Evolutionary conservation across 2,797 vertebrate species (phyloP), one percentile per base, ranked within the genome.

Genomic region (Peromyscus melanophrys): DNA sequence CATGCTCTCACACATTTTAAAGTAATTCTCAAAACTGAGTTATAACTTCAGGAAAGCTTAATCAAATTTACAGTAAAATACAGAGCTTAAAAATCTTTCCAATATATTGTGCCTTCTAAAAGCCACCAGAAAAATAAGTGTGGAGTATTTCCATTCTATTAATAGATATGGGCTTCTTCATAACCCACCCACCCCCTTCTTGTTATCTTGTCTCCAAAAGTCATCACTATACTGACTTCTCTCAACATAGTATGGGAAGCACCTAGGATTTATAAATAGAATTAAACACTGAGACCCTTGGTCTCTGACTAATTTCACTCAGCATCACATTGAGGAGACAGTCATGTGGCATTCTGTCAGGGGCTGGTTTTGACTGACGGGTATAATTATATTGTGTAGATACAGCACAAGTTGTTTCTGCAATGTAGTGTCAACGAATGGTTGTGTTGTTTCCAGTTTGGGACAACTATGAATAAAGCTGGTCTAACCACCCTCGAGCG

Each of bases 1-100:
- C 34, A 71, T 52, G 55, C 9, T 14, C 49, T 89, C 59, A 31
- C 37, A 49, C 34, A 59, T 65, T 71, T 82, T 40, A 89, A 83
- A 67, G 55, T 65, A 10, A 87, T 78, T 87, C 86, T 82, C 17
- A 71, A 85, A 89, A 77, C 13, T 77, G 67, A 89, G 34, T 89
- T 85, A 40, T 23, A 92, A 46, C 4, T 17, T 77, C 10, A 92
- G 29, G 37, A 85, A 95, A 40, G 5, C 49, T 95, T 87, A 76
- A n/a, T 55, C 69, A 90, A 75, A 31, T 80, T 59, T 77, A 63
- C 4, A 73, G 7, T 57, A 52, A 69, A 78, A 4, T 57, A 57
- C 37, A 80, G 14, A 85, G 8, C 0, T 23, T 86, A 19, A 81
- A 25, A 71, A 23, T 46, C 67, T 86, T 92, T 85, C 40, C 75